phyloP scores from a whole-genome alignment of 2,113 vertebrate species.

The Amphiprion ocellaris region DNA sequence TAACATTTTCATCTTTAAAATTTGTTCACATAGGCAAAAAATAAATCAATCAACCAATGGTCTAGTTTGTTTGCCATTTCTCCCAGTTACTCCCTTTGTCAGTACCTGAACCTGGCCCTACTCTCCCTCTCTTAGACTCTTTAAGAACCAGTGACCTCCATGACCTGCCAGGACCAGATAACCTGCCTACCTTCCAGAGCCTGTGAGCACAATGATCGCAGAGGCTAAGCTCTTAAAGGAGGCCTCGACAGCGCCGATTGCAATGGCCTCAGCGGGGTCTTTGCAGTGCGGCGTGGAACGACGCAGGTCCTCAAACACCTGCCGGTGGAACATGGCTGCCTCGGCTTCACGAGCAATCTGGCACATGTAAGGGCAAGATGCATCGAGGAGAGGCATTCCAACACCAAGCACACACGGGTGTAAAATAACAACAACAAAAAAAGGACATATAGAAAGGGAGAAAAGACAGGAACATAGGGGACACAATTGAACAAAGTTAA shows the following conservation, averaged over 20 bases:
- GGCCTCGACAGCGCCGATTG: slow-evolving; percentile 95
- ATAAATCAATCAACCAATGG: not conserved
- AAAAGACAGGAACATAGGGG: not conserved
- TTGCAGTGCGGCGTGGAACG: slow-evolving; percentile 89
- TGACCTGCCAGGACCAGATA: slow-evolving; percentile 20
- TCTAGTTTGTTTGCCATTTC: slow-evolving; percentile 56
- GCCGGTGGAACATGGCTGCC: slow-evolving; percentile 98
- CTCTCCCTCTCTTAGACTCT: slow-evolving; percentile 52
- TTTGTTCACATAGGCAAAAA: not conserved
- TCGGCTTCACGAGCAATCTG: slow-evolving; percentile 99
- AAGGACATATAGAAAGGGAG: not conserved
- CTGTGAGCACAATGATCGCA: slow-evolving; percentile 96
- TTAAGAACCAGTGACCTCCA: slow-evolving; percentile 8
- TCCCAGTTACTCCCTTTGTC: slow-evolving; percentile 23
- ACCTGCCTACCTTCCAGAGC: slow-evolving; percentile 96
- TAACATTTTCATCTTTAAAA: not conserved
- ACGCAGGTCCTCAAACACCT: slow-evolving; percentile 98
- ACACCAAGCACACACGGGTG: slow-evolving; percentile 34
- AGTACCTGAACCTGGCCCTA: slow-evolving; percentile 77
- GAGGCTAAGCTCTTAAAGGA: slow-evolving; percentile 97
- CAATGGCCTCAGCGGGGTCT: slow-evolving; percentile 94
- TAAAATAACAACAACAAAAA: slow-evolving; percentile 36
- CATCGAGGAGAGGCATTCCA: slow-evolving; percentile 47
- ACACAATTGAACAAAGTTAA: slow-evolving; percentile 19
- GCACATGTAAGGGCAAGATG: slow-evolving; percentile 62